Evolutionary conservation across 2,113 vertebrate species (phyloP).

Genomic region (Heptranchias perlo): DNA sequence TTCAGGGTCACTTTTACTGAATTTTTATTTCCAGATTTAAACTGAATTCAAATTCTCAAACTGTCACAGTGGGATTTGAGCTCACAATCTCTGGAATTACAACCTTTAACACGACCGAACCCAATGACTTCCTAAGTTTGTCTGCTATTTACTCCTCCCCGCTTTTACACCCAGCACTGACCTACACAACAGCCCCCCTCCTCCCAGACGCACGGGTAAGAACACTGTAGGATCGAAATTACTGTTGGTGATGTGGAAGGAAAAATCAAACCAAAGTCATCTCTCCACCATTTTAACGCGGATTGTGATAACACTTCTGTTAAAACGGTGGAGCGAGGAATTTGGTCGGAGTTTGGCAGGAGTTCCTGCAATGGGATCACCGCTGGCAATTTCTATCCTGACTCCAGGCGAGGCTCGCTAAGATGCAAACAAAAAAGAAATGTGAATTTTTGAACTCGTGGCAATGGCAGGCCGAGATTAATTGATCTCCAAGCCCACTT

Average conservation of each 20-base stretch:
- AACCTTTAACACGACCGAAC: background rate
- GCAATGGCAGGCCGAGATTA: background rate
- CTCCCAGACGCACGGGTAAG: background rate
- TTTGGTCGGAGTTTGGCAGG: background rate
- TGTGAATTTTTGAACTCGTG: background rate
- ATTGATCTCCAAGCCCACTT: slow-evolving; percentile 19
- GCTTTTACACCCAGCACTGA: no score
- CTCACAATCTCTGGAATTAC: background rate
- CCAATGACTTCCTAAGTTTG: background rate
- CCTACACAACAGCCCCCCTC: no score
- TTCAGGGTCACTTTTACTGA: background rate
- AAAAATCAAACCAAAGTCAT: background rate
- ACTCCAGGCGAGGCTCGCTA: no score
- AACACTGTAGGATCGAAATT: no score
- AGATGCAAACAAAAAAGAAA: no score
- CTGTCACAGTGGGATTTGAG: background rate
- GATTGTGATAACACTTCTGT: background rate
- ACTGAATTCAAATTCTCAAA: no score
- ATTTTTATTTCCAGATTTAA: background rate
- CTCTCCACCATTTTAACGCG: background rate
- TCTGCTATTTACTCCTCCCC: background rate
- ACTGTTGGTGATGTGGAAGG: background rate
- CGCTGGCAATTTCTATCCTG: background rate
- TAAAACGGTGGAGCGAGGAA: background rate
- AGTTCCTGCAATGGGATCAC: background rate